A percentile compares a stretch with the other conserved stretches of the same genome.
Evolutionary conservation across 2,797 vertebrate genomes (phyloP).

Genomic region (Alcedo quadribrachys): DNA sequence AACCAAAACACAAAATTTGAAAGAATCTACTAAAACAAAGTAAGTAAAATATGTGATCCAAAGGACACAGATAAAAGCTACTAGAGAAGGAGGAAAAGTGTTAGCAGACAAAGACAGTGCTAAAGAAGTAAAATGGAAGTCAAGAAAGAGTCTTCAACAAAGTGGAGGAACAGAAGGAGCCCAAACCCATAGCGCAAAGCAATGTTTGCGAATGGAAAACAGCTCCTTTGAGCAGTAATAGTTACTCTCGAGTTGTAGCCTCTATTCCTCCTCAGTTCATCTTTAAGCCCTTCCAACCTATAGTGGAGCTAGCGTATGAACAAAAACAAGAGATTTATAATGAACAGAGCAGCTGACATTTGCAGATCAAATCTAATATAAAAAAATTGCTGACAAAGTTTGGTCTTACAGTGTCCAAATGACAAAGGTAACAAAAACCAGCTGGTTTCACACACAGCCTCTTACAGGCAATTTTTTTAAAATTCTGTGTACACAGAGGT

Average conservation of each 20-base stretch:
- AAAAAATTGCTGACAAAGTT: conserved; percentile 72
- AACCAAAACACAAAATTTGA: conserved; percentile 73
- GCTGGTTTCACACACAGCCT: conserved; percentile 56
- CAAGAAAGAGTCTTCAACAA: conserved; percentile 84
- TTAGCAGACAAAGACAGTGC: conserved; percentile 84
- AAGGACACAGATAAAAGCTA: conserved; percentile 85
- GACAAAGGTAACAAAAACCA: conserved; percentile 70
- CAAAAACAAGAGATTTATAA: conserved; percentile 94
- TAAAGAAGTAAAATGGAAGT: conserved; percentile 85
- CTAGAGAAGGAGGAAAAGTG: conserved; percentile 81
- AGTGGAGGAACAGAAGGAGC: conserved; percentile 84
- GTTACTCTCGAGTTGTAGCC: conserved; percentile 99
- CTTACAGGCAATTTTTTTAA: conserved; percentile 55
- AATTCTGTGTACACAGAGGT: conserved; percentile 65
- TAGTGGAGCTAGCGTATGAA: conserved; percentile 97
- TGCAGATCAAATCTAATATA: conserved; percentile 75
- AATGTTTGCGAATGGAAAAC: conserved; percentile 86
- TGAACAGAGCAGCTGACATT: conserved; percentile 85
- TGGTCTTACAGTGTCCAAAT: conserved; percentile 70
- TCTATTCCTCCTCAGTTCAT: conserved; percentile 98
- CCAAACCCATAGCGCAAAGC: conserved; percentile 87
- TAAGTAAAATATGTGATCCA: conserved; percentile 79
- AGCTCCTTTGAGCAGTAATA: conserved; percentile 91
- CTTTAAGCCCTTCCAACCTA: conserved; percentile 99
- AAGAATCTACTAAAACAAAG: conserved; percentile 78